These are phyloP conservation scores for Encarsia formosa DNA, from an alignment of 2,888 invertebrate species.

Conservation along the genomic window DNA sequence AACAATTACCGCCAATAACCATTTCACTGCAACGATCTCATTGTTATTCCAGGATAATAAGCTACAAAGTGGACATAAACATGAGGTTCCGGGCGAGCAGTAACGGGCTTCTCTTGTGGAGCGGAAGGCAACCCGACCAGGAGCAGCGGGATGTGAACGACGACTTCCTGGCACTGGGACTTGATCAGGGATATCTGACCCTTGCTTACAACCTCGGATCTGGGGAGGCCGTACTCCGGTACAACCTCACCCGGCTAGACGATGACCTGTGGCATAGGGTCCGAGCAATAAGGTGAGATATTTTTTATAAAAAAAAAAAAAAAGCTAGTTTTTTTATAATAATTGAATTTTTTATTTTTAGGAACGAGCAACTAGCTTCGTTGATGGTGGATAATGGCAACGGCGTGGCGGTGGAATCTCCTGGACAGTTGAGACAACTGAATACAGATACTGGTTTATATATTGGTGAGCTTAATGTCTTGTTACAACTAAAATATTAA, in stretches of 20 bases:
- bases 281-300: constrained; percentile 65
- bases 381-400: constrained; percentile 86
- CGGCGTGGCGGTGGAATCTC: constrained; percentile 74
- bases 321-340: neutral
- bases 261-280: constrained; percentile 85
- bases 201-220: constrained; percentile 82
- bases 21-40: no score
- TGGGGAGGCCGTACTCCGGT: constrained; percentile 78
- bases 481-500: no score
- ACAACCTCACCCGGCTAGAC: constrained; percentile 80
- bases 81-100: constrained; percentile 75
- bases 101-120: constrained; percentile 79
- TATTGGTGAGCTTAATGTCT: constrained; percentile 64
- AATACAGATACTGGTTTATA: constrained; percentile 86
- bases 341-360: constrained; percentile 46
- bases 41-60: constrained; percentile 71
- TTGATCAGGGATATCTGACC: constrained; percentile 72
- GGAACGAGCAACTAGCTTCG: constrained; percentile 81
- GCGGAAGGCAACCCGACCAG: constrained; percentile 62
- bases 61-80: constrained; percentile 83
- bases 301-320: neutral
- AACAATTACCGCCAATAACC: no score
- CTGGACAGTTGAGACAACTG: constrained; percentile 77
- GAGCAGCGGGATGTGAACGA: constrained; percentile 56
- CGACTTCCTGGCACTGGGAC: constrained; percentile 81